Percentiles rank a stretch among this genome's conserved stretches.
Evolutionary conservation across 1,140 invertebrate species (phyloP).

Genomic region (Mercenaria mercenaria): DNA sequence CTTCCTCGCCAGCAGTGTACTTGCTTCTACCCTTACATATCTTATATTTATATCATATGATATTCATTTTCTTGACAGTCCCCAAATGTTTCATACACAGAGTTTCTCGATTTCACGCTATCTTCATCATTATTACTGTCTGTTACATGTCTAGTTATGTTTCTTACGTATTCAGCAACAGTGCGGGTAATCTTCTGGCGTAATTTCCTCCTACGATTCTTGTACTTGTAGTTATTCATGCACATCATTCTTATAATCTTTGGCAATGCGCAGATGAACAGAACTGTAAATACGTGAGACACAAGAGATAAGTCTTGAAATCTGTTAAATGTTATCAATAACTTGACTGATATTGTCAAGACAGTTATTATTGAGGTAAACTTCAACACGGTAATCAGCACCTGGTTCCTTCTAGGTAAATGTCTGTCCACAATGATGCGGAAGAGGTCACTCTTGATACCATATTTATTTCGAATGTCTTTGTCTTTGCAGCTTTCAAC

Average conservation of each 20-base stretch:
- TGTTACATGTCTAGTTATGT: neutral
- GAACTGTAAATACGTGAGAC: constrained; percentile 51
- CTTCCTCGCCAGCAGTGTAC: too few relatives aligned
- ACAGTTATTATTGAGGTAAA: constrained; percentile 15
- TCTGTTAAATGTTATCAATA: constrained; percentile 36
- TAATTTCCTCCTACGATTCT: neutral
- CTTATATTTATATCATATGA: too few relatives aligned
- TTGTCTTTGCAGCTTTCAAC: neutral
- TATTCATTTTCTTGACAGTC: too few relatives aligned
- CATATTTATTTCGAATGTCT: neutral
- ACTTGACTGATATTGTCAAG: constrained; percentile 17
- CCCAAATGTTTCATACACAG: too few relatives aligned
- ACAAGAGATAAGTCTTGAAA: constrained; percentile 42
- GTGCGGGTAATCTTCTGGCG: neutral
- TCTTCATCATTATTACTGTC: too few relatives aligned
- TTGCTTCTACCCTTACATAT: too few relatives aligned
- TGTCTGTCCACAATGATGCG: constrained; percentile 4
- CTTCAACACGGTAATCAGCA: constrained; percentile 33
- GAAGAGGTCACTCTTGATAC: constrained; percentile 31
- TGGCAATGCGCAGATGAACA: constrained; percentile 52
- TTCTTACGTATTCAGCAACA: neutral
- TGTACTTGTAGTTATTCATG: neutral
- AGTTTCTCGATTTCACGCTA: too few relatives aligned
- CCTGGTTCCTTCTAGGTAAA: constrained; percentile 38
- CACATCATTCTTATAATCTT: constrained; percentile 11